These are phyloP conservation scores for Tetranychus truncatus DNA, from an alignment of 2,888 invertebrate species.

Conservation along the genomic window DNA sequence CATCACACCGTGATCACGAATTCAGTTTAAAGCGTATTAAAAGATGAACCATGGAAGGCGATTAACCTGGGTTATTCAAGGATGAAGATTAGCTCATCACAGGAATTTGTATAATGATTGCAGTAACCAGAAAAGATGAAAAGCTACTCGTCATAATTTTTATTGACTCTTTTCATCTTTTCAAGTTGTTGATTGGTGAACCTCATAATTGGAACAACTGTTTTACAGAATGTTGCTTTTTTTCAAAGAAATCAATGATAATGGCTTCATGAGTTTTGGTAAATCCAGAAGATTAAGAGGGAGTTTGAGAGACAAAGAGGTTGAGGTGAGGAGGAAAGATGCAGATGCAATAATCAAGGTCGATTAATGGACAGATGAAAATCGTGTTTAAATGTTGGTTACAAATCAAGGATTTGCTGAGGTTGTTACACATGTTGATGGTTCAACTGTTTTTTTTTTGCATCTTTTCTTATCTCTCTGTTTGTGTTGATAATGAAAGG, in stretches of 20 bases:
- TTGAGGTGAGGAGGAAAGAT: background rate
- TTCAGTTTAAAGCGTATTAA: background rate
- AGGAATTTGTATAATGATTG: background rate
- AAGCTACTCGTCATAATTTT: background rate
- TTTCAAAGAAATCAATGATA: background rate
- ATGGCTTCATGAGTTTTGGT: background rate
- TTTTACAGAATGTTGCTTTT: background rate
- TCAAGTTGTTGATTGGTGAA: background rate
- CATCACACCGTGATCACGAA: constrained; percentile 1
- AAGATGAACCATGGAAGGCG: background rate
- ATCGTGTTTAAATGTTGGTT: background rate
- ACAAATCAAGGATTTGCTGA: background rate
- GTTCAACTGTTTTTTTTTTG: background rate
- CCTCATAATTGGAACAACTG: background rate
- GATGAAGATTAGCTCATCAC: background rate
- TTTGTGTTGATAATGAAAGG: background rate
- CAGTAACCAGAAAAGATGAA: background rate
- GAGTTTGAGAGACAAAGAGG: background rate
- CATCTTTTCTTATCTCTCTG: background rate
- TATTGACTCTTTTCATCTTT: background rate
- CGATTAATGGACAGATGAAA: background rate
- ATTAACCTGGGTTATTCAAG: background rate
- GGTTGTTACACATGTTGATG: background rate
- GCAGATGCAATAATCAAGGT: background rate
- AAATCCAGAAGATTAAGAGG: background rate